Base-by-base conservation (phyloP, 1,140 invertebrate genomes). In the Tetranychus urticae region DNA sequence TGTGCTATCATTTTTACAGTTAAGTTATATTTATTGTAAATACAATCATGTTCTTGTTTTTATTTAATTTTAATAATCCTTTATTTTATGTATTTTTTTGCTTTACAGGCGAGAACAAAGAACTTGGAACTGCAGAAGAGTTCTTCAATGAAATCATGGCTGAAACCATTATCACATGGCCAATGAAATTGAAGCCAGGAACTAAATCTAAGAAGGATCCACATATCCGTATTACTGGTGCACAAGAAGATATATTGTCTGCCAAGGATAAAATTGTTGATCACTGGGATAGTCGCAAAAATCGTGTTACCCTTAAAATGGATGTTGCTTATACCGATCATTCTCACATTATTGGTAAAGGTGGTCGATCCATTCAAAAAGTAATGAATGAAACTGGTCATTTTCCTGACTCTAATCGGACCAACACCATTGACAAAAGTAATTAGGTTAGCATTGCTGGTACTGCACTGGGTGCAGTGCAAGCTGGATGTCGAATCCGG, bases 291-390 rank as follows among this genome's bases (percentile, higher is more conserved):
- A 89, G 85, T 52, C 74, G 84, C 78, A 85, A 81, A 70, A 88
- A 87, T 70, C 77, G 89, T 63, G 88, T 96, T 52, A 94, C 88
- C 88, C 82, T 97, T 80, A 98, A 97, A 75, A 83, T 98, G 77
- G 91, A 97, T 72, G 88, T 97, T 42, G 90, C 90, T 65, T 94
- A 93, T 72, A 92, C 88, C 12, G 89, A 94, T 70, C 93, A 98
- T 74, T 96, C 91, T 3, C 91, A 97, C 71, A 92, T 97, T 60
- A 98, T 98, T 71, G 93, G 93, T 64, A 87, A 88, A 75, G 87
- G 87, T 60, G 93, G 92, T n/a, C 77, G 84, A 65, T 93, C 88
- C 62, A 96, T 96, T 66, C 92, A 93, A 71, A 79, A 82, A 61
- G 89, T 97, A 36, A 97, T 97, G 91, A 84, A 89, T 68, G 87